Percentiles rank a stretch among this genome's conserved stretches.
phyloP scores from a whole-genome alignment of 2,797 vertebrate genomes.

The Lates japonicus region DNA sequence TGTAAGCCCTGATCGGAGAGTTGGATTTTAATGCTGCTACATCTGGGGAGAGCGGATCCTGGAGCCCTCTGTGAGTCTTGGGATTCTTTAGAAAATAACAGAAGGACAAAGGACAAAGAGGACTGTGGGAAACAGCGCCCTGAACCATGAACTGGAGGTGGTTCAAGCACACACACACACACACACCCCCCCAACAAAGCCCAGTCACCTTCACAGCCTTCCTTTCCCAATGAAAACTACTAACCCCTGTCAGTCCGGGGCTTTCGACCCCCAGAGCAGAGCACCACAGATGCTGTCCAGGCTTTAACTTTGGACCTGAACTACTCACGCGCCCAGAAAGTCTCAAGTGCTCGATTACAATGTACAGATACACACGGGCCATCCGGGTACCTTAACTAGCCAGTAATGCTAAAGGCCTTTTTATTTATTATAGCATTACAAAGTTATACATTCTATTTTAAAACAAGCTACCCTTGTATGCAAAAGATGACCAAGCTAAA shows the following conservation, averaged over 20 bases:
- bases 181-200: slow-evolving; percentile 36
- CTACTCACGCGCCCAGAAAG: slow-evolving; percentile 40
- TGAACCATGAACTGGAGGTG: slow-evolving; percentile 31
- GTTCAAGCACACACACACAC: slow-evolving; percentile 52
- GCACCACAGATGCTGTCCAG: slow-evolving; percentile 19
- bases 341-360: slow-evolving; percentile 49
- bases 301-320: slow-evolving; percentile 40
- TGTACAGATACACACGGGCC: slow-evolving; percentile 54
- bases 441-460: slow-evolving; percentile 51
- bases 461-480: slow-evolving; percentile 51
- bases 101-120: slow-evolving; percentile 38
- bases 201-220: slow-evolving; percentile 68
- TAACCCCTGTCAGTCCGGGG: slow-evolving; percentile 38
- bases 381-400: slow-evolving; percentile 51
- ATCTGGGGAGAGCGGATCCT: slow-evolving; percentile 39
- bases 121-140: slow-evolving; percentile 22
- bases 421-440: slow-evolving; percentile 43
- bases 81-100: slow-evolving; percentile 58
- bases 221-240: slow-evolving; percentile 45
- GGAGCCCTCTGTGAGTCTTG: neutral
- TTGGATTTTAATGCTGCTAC: slow-evolving; percentile 68
- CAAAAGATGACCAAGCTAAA: slow-evolving; percentile 33
- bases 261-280: slow-evolving; percentile 43
- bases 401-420: slow-evolving; percentile 48
- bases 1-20: slow-evolving; percentile 55